Conservation (phyloP, 1,140 invertebrate species). For the Schlechtendalia chinensis region DNA sequence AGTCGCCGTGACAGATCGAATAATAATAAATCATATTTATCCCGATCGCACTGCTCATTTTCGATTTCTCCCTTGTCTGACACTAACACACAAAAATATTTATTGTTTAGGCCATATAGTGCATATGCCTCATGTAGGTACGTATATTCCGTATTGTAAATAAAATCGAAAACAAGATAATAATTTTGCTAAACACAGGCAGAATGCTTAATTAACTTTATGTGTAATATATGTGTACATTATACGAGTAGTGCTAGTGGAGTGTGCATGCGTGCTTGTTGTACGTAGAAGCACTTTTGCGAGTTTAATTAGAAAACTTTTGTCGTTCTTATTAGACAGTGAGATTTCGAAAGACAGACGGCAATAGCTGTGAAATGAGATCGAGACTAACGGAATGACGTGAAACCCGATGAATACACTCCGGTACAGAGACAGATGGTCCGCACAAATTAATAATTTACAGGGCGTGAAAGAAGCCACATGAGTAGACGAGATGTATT, state of each 20-base stretch:
- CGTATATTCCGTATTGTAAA: neutral
- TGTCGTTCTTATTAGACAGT: slow-evolving; percentile 5
- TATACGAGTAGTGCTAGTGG: too few species aligned
- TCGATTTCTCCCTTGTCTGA: neutral
- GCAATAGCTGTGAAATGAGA: neutral
- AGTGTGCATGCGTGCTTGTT: neutral
- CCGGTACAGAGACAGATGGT: neutral
- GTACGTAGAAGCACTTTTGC: slow-evolving; percentile 10
- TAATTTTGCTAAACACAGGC: too few species aligned
- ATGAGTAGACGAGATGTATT: neutral
- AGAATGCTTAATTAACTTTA: neutral
- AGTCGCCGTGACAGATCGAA: neutral
- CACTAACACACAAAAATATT: neutral
- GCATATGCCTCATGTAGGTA: too few species aligned
- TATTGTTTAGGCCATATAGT: too few species aligned
- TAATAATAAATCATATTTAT: slow-evolving; percentile 17
- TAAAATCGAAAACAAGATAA: neutral
- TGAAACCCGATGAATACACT: slow-evolving; percentile 17
- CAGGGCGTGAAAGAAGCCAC: neutral
- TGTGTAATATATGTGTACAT: neutral
- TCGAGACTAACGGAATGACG: neutral
- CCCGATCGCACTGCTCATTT: neutral
- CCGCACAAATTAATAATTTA: slow-evolving; percentile 13
- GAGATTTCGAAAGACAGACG: neutral
- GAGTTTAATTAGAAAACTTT: slow-evolving; percentile 40